Percentiles rank a stretch among this genome's conserved stretches.
Evolutionary conservation across 1,140 invertebrate species (phyloP).

Genomic region (Drosophila repleta): DNA sequence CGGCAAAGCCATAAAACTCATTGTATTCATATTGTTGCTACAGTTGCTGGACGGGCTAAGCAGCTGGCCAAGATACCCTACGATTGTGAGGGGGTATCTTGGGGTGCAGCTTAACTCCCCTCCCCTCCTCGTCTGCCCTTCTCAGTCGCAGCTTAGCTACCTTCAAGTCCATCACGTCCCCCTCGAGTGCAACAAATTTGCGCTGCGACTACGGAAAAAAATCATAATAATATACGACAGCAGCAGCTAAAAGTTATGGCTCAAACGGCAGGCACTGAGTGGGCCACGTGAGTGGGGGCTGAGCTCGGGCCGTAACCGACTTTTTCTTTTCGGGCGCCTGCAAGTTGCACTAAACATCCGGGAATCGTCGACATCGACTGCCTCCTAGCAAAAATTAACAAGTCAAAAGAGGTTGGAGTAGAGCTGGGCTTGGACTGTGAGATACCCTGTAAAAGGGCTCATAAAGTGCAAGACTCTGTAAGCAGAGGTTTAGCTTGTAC

Average conservation of each 20-base stretch:
- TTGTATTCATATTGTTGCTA: conserved; percentile 57
- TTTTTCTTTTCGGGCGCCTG: conserved; percentile 17
- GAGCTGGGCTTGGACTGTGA: background rate
- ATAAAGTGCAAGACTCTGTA: too few species aligned
- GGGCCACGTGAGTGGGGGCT: background rate
- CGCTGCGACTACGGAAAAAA: conserved; percentile 5
- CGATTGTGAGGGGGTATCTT: too few species aligned
- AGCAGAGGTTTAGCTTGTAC: too few species aligned
- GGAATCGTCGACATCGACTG: conserved; percentile 43
- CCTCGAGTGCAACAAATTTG: conserved; percentile 57
- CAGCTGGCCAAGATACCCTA: background rate
- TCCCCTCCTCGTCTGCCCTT: too few species aligned
- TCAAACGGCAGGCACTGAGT: conserved; percentile 9
- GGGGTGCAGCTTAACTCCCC: too few species aligned
- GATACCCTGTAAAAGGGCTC: conserved; percentile 20
- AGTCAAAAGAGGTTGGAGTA: background rate
- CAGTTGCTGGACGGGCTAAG: too few species aligned
- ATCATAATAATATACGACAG: conserved; percentile 53
- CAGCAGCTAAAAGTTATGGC: conserved; percentile 54
- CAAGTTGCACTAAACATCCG: conserved; percentile 70
- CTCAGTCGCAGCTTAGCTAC: too few species aligned
- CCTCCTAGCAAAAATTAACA: conserved; percentile 62
- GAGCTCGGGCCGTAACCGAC: conserved; percentile 10
- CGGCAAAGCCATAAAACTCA: conserved; percentile 60
- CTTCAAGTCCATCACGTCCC: background rate